These are phyloP conservation scores for Ascaphus truei DNA, from an alignment of 2,113 vertebrate species.

Conservation along the genomic window DNA sequence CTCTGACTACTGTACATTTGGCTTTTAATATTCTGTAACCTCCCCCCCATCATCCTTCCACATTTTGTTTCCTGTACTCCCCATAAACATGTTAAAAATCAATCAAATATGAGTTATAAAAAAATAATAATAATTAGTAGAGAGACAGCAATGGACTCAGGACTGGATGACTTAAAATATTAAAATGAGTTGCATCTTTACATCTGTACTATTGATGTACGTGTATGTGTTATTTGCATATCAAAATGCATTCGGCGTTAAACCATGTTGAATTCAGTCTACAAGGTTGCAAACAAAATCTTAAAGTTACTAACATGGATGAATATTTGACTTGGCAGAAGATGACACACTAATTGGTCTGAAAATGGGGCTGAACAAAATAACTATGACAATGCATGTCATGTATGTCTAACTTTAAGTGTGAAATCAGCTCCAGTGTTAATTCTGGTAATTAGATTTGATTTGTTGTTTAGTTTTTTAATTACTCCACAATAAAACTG, in stretches of 20 bases:
- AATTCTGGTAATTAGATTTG: background rate
- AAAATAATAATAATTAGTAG: too few species aligned
- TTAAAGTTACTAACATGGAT: background rate
- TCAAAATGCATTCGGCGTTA: background rate
- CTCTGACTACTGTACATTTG: too few species aligned
- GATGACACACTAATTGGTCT: background rate
- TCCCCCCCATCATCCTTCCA: too few species aligned
- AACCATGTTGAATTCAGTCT: background rate
- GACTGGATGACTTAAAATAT: background rate
- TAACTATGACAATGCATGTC: constrained; percentile 4
- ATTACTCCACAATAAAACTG: background rate
- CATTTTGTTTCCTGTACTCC: too few species aligned
- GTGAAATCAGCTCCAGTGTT: background rate
- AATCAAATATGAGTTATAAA: too few species aligned
- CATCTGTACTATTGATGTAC: background rate
- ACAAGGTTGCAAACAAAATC: background rate
- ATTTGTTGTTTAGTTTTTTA: background rate
- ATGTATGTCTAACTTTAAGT: background rate
- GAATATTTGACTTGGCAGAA: constrained; percentile 2
- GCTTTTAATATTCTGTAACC: too few species aligned
- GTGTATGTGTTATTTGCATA: background rate
- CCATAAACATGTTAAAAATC: too few species aligned
- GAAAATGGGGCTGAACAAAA: background rate
- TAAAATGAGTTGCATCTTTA: too few species aligned
- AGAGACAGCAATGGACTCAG: background rate